phyloP scores from a whole-genome alignment of 2,113 vertebrate genomes.

The Anarhynchus alexandrinus region DNA sequence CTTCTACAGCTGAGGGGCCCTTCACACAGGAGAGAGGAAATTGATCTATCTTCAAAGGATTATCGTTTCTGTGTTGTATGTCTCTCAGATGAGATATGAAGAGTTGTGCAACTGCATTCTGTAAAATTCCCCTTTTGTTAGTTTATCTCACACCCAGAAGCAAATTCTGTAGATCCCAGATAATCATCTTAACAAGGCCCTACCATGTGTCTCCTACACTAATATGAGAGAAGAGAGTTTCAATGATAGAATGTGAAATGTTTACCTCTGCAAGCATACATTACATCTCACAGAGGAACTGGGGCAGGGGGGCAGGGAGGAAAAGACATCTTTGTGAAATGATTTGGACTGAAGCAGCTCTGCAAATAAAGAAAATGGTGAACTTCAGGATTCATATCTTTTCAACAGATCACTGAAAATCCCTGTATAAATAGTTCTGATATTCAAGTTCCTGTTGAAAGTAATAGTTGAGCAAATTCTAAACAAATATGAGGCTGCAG shows the following conservation, averaged over 20 bases:
- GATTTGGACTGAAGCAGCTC: conserved; percentile 37
- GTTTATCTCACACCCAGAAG: conserved; percentile 23
- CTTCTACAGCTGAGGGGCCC: not conserved
- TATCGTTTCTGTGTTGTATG: not conserved
- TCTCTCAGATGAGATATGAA: not conserved
- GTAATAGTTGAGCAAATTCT: conserved; percentile 26
- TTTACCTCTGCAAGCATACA: conserved; percentile 43
- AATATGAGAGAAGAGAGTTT: not conserved
- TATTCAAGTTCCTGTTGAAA: conserved; percentile 35
- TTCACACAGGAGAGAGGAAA: not conserved
- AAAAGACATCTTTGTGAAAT: conserved; percentile 24
- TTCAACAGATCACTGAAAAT: conserved; percentile 31
- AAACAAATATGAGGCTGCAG: not conserved
- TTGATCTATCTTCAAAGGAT: not conserved
- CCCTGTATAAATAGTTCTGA: conserved; percentile 45
- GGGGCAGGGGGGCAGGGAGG: not conserved
- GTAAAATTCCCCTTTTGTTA: conserved; percentile 23
- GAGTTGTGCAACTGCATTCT: not conserved
- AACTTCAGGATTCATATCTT: conserved; percentile 24
- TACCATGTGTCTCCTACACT: not conserved
- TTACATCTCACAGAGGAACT: not conserved
- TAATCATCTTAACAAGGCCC: conserved; percentile 33
- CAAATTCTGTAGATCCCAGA: conserved; percentile 20
- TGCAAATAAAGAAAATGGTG: conserved; percentile 54
- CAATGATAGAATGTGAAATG: conserved; percentile 12